These are phyloP conservation scores for Toxonevra muliebris DNA, from an alignment of 2,888 invertebrate species.

Conservation along the genomic window DNA sequence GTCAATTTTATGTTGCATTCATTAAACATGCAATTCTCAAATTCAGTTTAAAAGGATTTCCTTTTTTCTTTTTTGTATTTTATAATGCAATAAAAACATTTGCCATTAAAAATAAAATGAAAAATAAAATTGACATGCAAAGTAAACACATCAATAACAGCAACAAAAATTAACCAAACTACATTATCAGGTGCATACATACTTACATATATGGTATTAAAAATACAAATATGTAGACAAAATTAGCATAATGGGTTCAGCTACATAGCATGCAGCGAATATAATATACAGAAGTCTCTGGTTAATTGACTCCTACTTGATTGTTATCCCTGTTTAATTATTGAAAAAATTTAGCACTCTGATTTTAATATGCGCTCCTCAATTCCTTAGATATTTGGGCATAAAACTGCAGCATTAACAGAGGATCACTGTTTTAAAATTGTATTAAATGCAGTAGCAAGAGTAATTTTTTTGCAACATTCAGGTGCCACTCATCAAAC, in stretches of 20 bases:
- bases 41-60: too few species aligned
- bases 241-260: conserved; percentile 1
- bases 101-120: background rate
- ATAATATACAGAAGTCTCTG: too few species aligned
- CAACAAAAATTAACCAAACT: background rate
- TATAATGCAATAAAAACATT: too few species aligned
- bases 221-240: background rate
- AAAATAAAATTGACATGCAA: background rate
- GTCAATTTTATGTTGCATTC: too few species aligned
- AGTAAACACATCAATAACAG: background rate
- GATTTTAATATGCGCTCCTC: too few species aligned
- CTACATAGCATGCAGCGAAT: background rate
- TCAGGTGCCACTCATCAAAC: background rate
- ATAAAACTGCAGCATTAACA: too few species aligned
- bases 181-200: background rate
- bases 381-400: too few species aligned
- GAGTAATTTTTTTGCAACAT: background rate
- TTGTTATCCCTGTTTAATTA: too few species aligned
- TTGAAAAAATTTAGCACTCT: too few species aligned
- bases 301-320: too few species aligned
- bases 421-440: background rate
- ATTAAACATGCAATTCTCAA: too few species aligned
- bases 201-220: background rate
- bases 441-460: background rate
- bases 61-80: too few species aligned